These are phyloP conservation scores for Cladopsammia gracilis DNA, from an alignment of 64 coral and sea anemone genomes.

Conservation along the genomic window DNA sequence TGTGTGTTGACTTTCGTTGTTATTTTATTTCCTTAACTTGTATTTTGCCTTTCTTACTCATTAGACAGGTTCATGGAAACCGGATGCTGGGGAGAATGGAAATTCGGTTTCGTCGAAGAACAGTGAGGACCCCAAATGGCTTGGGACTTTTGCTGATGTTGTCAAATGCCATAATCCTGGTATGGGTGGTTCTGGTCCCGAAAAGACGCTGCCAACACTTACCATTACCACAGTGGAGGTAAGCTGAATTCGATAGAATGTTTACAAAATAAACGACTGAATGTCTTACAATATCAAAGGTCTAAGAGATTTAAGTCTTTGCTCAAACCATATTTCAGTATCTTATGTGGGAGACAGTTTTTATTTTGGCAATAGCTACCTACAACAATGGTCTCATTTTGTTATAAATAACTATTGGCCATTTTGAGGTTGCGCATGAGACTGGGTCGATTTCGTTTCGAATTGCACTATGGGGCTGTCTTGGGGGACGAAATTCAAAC, in stretches of 20 bases:
- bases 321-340: too few species aligned
- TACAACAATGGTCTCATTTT: too few species aligned
- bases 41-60: not conserved
- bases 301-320: too few species aligned
- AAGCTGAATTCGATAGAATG: not conserved
- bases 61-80: conserved; percentile 61
- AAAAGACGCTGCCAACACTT: not conserved
- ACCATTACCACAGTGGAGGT: conserved; percentile 60
- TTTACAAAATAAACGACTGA: too few species aligned
- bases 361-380: too few species aligned
- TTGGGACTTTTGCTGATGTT: conserved; percentile 47
- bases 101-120: conserved; percentile 5
- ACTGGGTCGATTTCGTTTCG: too few species aligned
- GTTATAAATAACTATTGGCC: too few species aligned
- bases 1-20: not conserved
- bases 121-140: conserved; percentile 37
- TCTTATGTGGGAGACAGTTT: too few species aligned
- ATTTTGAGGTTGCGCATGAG: too few species aligned
- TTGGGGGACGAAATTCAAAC: too few species aligned
- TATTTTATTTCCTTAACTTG: not conserved
- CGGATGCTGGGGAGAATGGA: not conserved
- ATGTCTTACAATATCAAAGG: too few species aligned
- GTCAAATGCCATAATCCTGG: conserved; percentile 78
- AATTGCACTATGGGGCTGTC: too few species aligned
- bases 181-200: not conserved